Percentiles rank a stretch among this genome's conserved stretches.
phyloP scores from a whole-genome alignment of 2,797 vertebrate species.

The Apodemus agrarius region DNA sequence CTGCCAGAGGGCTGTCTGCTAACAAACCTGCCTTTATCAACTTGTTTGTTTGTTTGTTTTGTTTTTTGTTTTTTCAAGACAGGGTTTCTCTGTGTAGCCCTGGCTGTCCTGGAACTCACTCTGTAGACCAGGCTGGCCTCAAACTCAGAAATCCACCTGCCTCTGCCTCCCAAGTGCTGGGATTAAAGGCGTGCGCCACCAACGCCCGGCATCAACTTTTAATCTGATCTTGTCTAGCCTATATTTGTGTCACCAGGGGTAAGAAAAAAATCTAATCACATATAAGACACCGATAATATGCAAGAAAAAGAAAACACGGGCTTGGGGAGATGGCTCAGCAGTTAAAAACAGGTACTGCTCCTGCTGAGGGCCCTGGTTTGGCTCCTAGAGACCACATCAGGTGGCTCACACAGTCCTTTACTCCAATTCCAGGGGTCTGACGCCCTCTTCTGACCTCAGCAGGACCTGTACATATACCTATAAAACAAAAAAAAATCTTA shows the following conservation, averaged over 20 bases:
- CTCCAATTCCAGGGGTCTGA: not conserved
- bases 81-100: too few relatives aligned
- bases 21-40: not conserved
- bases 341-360: not conserved
- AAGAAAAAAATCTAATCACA: not conserved
- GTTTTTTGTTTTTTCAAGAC: too few relatives aligned
- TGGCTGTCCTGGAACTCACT: too few relatives aligned
- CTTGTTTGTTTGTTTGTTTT: too few relatives aligned
- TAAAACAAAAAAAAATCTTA: not conserved
- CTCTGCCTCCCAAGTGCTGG: too few relatives aligned
- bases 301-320: not conserved
- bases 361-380: not conserved
- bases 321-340: not conserved
- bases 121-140: too few relatives aligned
- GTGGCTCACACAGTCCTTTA: not conserved
- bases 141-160: too few relatives aligned
- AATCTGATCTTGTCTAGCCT: not conserved
- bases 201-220: too few relatives aligned
- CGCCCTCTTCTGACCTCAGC: not conserved
- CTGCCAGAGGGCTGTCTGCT: not conserved
- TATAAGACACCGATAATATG: not conserved
- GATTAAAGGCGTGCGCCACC: too few relatives aligned
- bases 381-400: too few relatives aligned
- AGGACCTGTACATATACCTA: not conserved
- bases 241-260: not conserved